phyloP scores from a whole-genome alignment of 2,113 vertebrate genomes.

The Thymallus thymallus region DNA sequence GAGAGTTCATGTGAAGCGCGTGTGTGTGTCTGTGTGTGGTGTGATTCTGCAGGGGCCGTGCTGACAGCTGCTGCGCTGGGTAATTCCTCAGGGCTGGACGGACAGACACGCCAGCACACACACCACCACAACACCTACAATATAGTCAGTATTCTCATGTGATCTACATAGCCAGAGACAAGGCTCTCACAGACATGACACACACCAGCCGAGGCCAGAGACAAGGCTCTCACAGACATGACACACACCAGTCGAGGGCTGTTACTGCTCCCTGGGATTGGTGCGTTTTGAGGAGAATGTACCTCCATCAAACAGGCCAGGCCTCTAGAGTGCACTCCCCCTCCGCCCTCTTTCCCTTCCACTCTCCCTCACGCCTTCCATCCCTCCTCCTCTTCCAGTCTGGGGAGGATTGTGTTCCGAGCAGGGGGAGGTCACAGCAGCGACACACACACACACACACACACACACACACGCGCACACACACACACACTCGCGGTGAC shows the following conservation, averaged over 20 bases:
- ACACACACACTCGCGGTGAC: slow-evolving; percentile 8
- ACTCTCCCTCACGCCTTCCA: slow-evolving; percentile 9
- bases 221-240: not conserved
- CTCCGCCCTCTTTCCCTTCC: slow-evolving; percentile 16
- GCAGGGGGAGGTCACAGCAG: slow-evolving; percentile 5
- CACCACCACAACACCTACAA: not conserved
- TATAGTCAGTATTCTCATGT: too few species aligned
- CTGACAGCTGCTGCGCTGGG: slow-evolving; percentile 51
- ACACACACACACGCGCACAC: slow-evolving; percentile 7
- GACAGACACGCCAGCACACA: slow-evolving; percentile 8
- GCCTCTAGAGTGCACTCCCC: slow-evolving; percentile 28
- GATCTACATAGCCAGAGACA: not conserved
- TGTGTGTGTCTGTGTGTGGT: slow-evolving; percentile 13
- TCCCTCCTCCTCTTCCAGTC: slow-evolving; percentile 31
- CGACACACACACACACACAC: slow-evolving; percentile 14
- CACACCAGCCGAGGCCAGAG: slow-evolving; percentile 2
- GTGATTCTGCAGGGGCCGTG: slow-evolving; percentile 37
- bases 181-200: slow-evolving; percentile 2
- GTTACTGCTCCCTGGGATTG: not conserved
- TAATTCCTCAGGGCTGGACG: slow-evolving; percentile 48
- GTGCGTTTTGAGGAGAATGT: slow-evolving; percentile 41
- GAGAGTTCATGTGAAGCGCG: too few species aligned
- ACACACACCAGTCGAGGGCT: slow-evolving; percentile 5
- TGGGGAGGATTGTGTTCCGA: not conserved
- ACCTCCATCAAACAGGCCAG: slow-evolving; percentile 9